Base-by-base conservation (phyloP, 2,797 vertebrate genomes). In the Poecilia velifera region DNA sequence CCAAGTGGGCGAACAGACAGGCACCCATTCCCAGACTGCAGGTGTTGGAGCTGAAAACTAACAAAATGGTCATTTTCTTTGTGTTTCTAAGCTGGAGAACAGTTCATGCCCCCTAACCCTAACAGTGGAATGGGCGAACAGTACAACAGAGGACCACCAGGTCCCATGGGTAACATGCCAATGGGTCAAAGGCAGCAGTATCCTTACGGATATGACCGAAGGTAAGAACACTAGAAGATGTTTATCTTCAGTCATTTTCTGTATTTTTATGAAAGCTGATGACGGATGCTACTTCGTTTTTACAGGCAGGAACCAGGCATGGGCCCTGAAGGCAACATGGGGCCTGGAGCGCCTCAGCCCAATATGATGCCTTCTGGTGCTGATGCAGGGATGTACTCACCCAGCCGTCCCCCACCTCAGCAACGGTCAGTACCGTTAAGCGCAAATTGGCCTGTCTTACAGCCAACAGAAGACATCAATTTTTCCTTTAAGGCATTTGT, bases 331-430 rank as follows among this genome's bases (percentile, higher is more conserved):
- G 97, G 97, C 86, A 96, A 81, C 87, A 95, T 99, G 92, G 97
- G 96, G 68, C 96, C 96, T 1, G 97, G 96, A 81, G 95, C 96
- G 22, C 94, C 97, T 0, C 98, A 99, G 92, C 93, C 97, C 77
- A 99, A 96, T 96, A 96, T 99, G 95, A 96, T 98, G 96, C 97
- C 98, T 95, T 97, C 98, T 89, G 96, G 96, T 88, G 94, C 97
- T 1, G 98, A 99, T 76, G 92, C 98, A 41, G 98, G 97, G 95
- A 99, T 99, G 97, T 99, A 99, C 92, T 99, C 98, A 25, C 98
- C 98, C 22, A 98, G 97, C 90, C 97, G 98, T 73, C 97, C 98
- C 0, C 97, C 96, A 8, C 97, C 97, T 82, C 98, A 97, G 91
- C 97, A 97, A 90, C 92, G 96, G 95, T 97, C 73, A 80, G 88